Conservation (phyloP, 2,113 vertebrate genomes). For the Nyctereutes procyonoides region DNA sequence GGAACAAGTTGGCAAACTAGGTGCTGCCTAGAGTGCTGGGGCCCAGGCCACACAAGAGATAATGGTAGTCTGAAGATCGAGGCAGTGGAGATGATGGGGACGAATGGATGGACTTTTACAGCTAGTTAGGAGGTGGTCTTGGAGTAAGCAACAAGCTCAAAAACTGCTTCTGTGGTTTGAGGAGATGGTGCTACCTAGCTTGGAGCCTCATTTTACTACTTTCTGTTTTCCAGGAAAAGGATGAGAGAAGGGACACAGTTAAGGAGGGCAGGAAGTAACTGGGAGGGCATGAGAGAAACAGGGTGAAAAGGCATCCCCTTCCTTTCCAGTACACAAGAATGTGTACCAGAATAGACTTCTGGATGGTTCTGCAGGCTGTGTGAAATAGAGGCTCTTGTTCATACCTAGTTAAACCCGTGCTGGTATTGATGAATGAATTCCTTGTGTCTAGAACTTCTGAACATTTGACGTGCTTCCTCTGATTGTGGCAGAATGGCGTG, state of each 20-base stretch:
- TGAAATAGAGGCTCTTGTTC: background rate
- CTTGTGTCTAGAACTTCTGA: background rate
- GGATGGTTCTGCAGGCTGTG: background rate
- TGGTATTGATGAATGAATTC: background rate
- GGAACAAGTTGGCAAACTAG: background rate
- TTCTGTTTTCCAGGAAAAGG: background rate
- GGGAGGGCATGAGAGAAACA: background rate
- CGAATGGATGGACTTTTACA: background rate
- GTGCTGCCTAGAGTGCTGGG: background rate
- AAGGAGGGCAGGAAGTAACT: background rate
- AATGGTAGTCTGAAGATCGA: background rate
- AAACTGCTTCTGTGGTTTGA: background rate
- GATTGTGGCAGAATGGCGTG: background rate
- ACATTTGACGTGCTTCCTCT: background rate
- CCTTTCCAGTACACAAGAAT: background rate
- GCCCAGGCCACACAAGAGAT: background rate
- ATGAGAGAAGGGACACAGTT: background rate
- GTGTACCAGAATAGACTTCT: background rate
- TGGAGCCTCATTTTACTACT: background rate
- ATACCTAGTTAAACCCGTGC: background rate
- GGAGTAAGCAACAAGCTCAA: background rate
- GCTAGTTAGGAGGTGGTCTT: background rate
- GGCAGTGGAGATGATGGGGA: background rate
- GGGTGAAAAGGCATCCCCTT: background rate
- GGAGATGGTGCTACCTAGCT: no score